Evolutionary conservation across 2,113 vertebrate species (phyloP), one percentile per base, ranked within the genome.

Genomic region (Dendropsophus ebraccatus): DNA sequence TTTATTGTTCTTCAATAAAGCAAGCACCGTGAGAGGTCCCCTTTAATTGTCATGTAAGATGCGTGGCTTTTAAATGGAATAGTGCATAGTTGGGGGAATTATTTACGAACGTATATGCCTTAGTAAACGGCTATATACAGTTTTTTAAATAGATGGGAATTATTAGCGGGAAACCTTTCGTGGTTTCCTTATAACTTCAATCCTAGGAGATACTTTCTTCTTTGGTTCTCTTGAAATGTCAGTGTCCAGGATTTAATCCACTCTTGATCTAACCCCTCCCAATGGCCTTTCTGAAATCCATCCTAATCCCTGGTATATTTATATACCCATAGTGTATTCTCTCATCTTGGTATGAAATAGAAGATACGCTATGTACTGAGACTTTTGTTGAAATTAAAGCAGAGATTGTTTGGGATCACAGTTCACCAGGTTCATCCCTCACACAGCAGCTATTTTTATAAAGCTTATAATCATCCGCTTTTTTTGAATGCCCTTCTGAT

Each of bases 301-400:
- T 74, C 35, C 73, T 87, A 81, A 87, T 86, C 85, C 54, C 47
- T 47, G 62, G 85, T 80, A 81, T 87, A 87, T 87, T 87, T 87
- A 81, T 81, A 87, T 37, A 14, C 25, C 17, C 67, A 78, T 35
- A 62, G 74, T 47, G 67, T 30, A 74, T 74, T 62, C 78, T 74
- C 37, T 41, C 62, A 56, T 50, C 67, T 21, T 7, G 78, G 58
- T 19, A 81, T 25, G 49, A 84, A 75, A 76, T 60, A 70, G 76
- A 81, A 81, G 54, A 49, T 60, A 32, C 45, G 54, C 50, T 80
- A 17, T 37, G 58, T 69, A 21, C 62, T 30, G 49, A 86, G 23
- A 56, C 65, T 58, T 81, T 87, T 81, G 84, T 73, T 60, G 77
- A 74, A 81, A 73, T 47, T 13, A 73, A 58, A 77, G 50, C 62